Percentiles rank a stretch among this genome's conserved stretches.
Conservation (phyloP, 2,113 vertebrate genomes). For the Crocuta crocuta region DNA sequence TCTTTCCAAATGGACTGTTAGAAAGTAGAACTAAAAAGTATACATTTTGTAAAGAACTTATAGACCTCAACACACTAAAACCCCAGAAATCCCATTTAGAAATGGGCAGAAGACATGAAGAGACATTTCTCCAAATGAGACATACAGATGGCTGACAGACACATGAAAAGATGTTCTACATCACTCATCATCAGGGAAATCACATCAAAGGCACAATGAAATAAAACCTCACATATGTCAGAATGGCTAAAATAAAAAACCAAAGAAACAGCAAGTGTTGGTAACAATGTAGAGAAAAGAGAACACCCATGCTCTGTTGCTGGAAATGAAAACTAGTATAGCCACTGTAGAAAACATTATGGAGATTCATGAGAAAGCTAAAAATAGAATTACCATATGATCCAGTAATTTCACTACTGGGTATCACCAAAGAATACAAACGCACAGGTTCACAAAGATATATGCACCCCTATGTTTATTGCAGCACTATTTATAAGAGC, state of each 20-base stretch:
- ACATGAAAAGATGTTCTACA: background rate
- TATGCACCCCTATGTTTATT: background rate
- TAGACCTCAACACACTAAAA: background rate
- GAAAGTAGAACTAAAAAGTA: slow-evolving; percentile 17
- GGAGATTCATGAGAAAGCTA: background rate
- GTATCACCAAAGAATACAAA: background rate
- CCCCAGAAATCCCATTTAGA: background rate
- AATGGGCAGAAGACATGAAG: background rate
- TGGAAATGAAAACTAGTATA: background rate
- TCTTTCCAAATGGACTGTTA: background rate
- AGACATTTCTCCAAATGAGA: background rate
- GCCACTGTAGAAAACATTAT: background rate
- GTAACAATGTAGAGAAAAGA: background rate
- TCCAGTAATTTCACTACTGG: background rate
- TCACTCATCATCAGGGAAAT: background rate
- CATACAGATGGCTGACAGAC: background rate
- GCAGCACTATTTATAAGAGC: background rate
- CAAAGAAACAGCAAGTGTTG: background rate
- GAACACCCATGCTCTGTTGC: background rate
- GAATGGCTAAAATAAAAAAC: background rate
- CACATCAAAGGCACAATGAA: background rate
- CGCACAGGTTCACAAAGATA: background rate
- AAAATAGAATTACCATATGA: background rate
- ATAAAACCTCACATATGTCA: background rate
- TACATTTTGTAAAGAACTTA: background rate